Conservation (phyloP, 1,140 invertebrate species). For the Calycopis cecrops region DNA sequence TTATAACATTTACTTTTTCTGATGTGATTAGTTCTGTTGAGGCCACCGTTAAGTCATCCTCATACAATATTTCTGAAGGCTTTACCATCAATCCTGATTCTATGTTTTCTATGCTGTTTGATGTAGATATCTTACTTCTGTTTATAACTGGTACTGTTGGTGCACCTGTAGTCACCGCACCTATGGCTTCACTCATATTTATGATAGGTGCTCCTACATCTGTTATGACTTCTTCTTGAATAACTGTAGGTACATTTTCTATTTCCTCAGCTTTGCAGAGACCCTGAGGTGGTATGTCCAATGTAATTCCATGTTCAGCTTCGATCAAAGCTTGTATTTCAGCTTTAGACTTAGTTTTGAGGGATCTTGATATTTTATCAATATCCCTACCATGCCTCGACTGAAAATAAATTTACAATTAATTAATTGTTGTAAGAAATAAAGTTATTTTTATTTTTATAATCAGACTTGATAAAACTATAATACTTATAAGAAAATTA, state of each 20-base stretch:
- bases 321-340: constrained; percentile 76
- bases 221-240: constrained; percentile 56
- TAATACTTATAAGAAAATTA: constrained; percentile 21
- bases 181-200: constrained; percentile 73
- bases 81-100: constrained; percentile 28
- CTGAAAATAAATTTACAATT: constrained; percentile 43
- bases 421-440: background rate
- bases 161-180: constrained; percentile 70
- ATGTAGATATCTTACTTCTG: constrained; percentile 32
- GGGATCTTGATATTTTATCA: constrained; percentile 77
- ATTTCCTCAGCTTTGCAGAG: constrained; percentile 38
- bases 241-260: constrained; percentile 40
- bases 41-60: constrained; percentile 48
- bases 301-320: constrained; percentile 60
- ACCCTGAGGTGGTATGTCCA: constrained; percentile 43
- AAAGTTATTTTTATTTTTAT: background rate
- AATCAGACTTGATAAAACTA: too few relatives aligned
- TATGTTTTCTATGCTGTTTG: constrained; percentile 20
- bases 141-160: constrained; percentile 61
- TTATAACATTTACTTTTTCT: constrained; percentile 33
- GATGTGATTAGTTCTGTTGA: constrained; percentile 45
- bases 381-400: constrained; percentile 80
- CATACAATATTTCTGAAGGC: constrained; percentile 50
- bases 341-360: constrained; percentile 77
- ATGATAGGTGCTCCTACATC: constrained; percentile 50